Conservation (phyloP, 1,140 invertebrate species). For the Heliconius himera region DNA sequence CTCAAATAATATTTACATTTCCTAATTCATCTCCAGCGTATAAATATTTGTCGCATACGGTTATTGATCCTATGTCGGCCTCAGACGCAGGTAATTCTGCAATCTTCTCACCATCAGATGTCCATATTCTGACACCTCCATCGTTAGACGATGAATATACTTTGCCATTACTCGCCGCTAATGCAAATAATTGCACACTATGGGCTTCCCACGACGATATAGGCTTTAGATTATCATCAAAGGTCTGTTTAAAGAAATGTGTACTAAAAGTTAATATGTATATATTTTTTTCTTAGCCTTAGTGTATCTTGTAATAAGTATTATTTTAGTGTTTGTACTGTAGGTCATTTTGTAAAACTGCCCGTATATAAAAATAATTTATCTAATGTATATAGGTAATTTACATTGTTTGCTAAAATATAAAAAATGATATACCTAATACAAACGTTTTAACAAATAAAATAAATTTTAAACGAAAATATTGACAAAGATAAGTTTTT, state of each 20-base stretch:
- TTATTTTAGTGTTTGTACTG: too few relatives aligned
- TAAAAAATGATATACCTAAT: too few relatives aligned
- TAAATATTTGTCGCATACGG: constrained; percentile 55
- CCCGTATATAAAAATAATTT: too few relatives aligned
- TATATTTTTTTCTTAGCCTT: not conserved
- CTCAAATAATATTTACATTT: constrained; percentile 57
- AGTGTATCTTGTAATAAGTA: too few relatives aligned
- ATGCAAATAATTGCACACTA: constrained; percentile 65
- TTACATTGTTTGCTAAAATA: too few relatives aligned
- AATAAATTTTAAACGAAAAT: too few relatives aligned
- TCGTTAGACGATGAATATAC: constrained; percentile 71
- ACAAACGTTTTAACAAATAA: too few relatives aligned
- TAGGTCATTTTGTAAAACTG: too few relatives aligned
- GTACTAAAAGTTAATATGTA: not conserved
- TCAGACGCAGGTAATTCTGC: constrained; percentile 52
- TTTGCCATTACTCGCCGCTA: constrained; percentile 55
- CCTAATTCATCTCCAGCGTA: constrained; percentile 71
- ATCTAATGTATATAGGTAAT: too few relatives aligned
- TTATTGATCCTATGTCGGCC: constrained; percentile 55
- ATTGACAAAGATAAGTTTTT: too few relatives aligned
- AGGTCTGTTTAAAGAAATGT: constrained; percentile 49
- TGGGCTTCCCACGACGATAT: constrained; percentile 64
- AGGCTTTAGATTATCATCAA: constrained; percentile 56
- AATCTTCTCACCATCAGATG: constrained; percentile 57
- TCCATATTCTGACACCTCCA: constrained; percentile 65